Percentiles rank a stretch among this genome's conserved stretches.
phyloP scores from a whole-genome alignment of 2,113 vertebrate genomes.

The Rhombomys opimus region DNA sequence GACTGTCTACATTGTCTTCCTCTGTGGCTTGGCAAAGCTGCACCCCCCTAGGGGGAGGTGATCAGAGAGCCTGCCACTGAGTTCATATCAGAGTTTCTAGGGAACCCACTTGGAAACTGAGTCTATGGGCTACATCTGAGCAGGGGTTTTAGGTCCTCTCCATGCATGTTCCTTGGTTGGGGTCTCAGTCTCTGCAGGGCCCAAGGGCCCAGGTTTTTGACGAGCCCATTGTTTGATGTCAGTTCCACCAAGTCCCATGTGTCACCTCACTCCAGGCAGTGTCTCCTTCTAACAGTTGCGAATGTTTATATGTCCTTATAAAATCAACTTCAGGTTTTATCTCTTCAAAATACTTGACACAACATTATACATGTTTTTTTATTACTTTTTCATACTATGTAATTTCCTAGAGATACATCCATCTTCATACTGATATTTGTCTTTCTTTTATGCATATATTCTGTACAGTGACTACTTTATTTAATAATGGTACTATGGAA shows the following conservation, averaged over 20 bases:
- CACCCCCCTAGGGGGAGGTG: too few species aligned
- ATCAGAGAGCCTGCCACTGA: too few species aligned
- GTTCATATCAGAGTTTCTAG: too few species aligned
- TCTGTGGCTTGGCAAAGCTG: too few species aligned
- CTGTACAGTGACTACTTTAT: neutral
- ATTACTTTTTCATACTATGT: neutral
- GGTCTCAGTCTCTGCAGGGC: too few species aligned
- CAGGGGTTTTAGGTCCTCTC: too few species aligned
- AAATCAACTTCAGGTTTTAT: neutral
- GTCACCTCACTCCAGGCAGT: neutral
- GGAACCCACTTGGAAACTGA: too few species aligned
- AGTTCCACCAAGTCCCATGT: neutral
- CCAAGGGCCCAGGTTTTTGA: too few species aligned
- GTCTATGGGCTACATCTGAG: too few species aligned
- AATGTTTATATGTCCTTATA: neutral
- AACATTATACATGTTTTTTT: neutral
- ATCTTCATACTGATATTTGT: constrained; percentile 37
- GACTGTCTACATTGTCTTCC: too few species aligned
- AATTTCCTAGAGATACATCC: neutral
- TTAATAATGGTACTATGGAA: constrained; percentile 28
- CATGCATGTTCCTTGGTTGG: too few species aligned
- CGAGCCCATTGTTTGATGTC: neutral
- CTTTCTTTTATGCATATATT: constrained; percentile 28
- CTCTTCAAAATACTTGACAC: constrained; percentile 53
- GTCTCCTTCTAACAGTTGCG: constrained; percentile 32